phyloP scores from a whole-genome alignment of 2,888 invertebrate genomes.

The Caenorhabditis angaria region DNA sequence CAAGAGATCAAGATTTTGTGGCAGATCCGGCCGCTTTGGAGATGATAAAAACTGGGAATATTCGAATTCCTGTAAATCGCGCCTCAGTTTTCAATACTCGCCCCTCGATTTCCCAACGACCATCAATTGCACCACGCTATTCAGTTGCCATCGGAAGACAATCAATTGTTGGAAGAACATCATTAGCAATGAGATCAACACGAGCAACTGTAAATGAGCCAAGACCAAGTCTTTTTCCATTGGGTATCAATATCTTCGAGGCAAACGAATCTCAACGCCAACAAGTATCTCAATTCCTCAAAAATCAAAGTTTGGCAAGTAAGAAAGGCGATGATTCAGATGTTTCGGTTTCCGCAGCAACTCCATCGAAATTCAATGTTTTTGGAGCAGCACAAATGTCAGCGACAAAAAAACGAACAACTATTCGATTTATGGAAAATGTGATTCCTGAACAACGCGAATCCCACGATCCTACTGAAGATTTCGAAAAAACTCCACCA shows the following conservation, averaged over 20 bases:
- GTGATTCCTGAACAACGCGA: slow-evolving; percentile 23
- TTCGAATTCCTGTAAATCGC: slow-evolving; percentile 13
- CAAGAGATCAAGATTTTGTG: slow-evolving; percentile 15
- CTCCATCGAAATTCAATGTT: neutral
- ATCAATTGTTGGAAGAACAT: neutral
- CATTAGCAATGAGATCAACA: neutral
- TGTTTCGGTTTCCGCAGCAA: neutral
- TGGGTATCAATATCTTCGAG: slow-evolving; percentile 28
- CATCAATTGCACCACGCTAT: slow-evolving; percentile 15
- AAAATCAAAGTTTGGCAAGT: neutral
- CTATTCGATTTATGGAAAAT: slow-evolving; percentile 22
- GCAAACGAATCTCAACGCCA: slow-evolving; percentile 15
- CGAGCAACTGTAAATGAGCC: slow-evolving; percentile 13
- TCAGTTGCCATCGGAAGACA: slow-evolving; percentile 5
- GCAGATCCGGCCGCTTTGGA: slow-evolving; percentile 21
- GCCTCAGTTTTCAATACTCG: slow-evolving; percentile 2
- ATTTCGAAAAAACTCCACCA: neutral
- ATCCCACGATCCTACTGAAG: slow-evolving; percentile 18
- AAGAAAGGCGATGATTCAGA: neutral
- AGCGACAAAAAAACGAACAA: neutral
- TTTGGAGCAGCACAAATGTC: neutral
- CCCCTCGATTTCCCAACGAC: slow-evolving; percentile 11
- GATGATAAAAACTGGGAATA: slow-evolving; percentile 24
- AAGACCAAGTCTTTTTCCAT: slow-evolving; percentile 19
- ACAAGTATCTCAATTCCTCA: slow-evolving; percentile 2